Evolutionary conservation across 2,888 invertebrate species (phyloP).

Genomic region (Sinotaia quadrata): DNA sequence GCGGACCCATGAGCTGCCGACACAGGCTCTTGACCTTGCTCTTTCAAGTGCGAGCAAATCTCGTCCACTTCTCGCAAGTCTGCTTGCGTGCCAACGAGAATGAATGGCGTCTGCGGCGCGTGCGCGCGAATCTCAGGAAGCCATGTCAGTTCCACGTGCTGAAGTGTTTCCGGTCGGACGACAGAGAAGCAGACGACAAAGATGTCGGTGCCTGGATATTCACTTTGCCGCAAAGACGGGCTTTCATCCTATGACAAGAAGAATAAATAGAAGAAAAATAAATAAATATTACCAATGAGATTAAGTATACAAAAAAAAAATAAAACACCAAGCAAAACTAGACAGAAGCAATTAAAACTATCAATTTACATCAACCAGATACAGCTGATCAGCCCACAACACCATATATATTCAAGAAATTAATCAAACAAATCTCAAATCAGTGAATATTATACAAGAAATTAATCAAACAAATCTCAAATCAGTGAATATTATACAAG

Average conservation of each 20-base stretch:
- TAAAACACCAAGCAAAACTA: too few relatives aligned
- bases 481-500: too few relatives aligned
- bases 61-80: conserved; percentile 52
- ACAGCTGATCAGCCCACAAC: too few relatives aligned
- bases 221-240: conserved; percentile 42
- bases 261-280: background rate
- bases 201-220: conserved; percentile 53
- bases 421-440: too few relatives aligned
- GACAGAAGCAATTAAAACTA: too few relatives aligned
- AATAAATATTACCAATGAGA: background rate
- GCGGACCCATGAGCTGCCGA: conserved; percentile 44
- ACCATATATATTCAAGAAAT: too few relatives aligned
- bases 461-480: too few relatives aligned
- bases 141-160: conserved; percentile 54
- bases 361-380: too few relatives aligned
- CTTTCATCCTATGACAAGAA: conserved; percentile 46
- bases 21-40: conserved; percentile 46
- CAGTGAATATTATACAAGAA: too few relatives aligned
- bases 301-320: too few relatives aligned
- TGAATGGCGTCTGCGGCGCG: conserved; percentile 54
- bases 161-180: conserved; percentile 52
- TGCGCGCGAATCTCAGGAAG: conserved; percentile 50
- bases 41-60: conserved; percentile 42
- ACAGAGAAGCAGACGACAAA: conserved; percentile 62
- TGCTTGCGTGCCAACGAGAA: conserved; percentile 57